Conservation (phyloP, 2,888 invertebrate genomes). For the Pachliopta kotzebuea region DNA sequence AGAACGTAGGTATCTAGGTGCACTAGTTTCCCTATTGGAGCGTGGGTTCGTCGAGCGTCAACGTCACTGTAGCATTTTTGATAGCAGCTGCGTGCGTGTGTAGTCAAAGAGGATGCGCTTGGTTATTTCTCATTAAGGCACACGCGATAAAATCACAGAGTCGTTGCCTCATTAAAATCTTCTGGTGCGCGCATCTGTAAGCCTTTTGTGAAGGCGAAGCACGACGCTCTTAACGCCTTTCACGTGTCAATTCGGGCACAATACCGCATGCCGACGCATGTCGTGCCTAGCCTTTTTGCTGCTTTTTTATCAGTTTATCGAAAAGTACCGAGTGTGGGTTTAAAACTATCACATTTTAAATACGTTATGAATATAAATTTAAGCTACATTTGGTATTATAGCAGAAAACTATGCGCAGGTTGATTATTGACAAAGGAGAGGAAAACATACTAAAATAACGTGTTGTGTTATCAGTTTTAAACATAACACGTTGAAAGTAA, state of each 20-base stretch:
- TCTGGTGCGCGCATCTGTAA: constrained; percentile 79
- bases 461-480: too few species aligned
- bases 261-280: constrained; percentile 59
- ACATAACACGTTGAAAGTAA: too few species aligned
- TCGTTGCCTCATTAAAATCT: constrained; percentile 81
- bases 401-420: too few species aligned
- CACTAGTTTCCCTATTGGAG: constrained; percentile 28
- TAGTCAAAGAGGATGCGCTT: constrained; percentile 77
- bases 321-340: constrained; percentile 53
- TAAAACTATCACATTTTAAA: constrained; percentile 47
- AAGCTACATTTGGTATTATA: neutral
- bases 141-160: constrained; percentile 79
- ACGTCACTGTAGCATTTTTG: constrained; percentile 58
- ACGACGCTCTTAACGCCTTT: constrained; percentile 75
- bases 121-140: constrained; percentile 79
- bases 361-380: neutral
- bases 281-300: constrained; percentile 62
- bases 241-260: constrained; percentile 79
- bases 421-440: too few species aligned
- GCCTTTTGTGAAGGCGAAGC: constrained; percentile 75
- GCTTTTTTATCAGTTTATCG: constrained; percentile 65
- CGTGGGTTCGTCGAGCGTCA: constrained; percentile 31
- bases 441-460: too few species aligned
- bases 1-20: constrained; percentile 14
- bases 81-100: constrained; percentile 54